A percentile compares a stretch with the other conserved stretches of the same genome.
Conservation (phyloP, 2,113 vertebrate genomes). For the Anolis sagrei region DNA sequence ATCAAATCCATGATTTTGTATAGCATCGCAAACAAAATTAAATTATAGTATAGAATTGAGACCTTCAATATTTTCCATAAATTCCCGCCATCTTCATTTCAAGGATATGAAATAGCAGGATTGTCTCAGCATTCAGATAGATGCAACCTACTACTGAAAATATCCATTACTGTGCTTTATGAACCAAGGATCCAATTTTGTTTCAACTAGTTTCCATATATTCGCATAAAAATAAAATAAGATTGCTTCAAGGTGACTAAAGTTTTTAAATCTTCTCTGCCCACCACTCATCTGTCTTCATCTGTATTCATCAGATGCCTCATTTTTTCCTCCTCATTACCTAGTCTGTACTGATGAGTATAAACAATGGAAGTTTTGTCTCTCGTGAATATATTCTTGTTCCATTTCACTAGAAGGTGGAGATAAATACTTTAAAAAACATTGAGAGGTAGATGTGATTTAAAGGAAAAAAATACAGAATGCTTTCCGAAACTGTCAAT, state of each 20-base stretch:
- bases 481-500: conserved; percentile 43
- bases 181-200: neutral
- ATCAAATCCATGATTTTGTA: too few species aligned
- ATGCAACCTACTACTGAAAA: neutral
- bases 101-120: neutral
- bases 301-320: conserved; percentile 74
- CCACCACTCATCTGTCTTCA: conserved; percentile 66
- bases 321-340: conserved; percentile 61
- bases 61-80: neutral
- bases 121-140: neutral
- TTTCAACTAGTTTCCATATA: neutral
- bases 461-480: conserved; percentile 26
- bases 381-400: conserved; percentile 66
- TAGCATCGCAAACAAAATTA: too few species aligned
- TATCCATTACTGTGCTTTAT: neutral
- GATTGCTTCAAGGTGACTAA: conserved; percentile 44
- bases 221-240: neutral
- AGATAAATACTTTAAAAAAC: conserved; percentile 18
- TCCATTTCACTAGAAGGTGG: conserved; percentile 60
- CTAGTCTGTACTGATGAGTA: conserved; percentile 64
- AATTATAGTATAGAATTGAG: too few species aligned
- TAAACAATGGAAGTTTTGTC: conserved; percentile 76
- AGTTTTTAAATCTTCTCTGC: conserved; percentile 46
- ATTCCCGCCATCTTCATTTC: neutral
- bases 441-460: conserved; percentile 41